Evolutionary conservation across 1,140 invertebrate species (phyloP), one percentile per base, ranked within the genome.

Genomic region (Euura saliciscinereae): DNA sequence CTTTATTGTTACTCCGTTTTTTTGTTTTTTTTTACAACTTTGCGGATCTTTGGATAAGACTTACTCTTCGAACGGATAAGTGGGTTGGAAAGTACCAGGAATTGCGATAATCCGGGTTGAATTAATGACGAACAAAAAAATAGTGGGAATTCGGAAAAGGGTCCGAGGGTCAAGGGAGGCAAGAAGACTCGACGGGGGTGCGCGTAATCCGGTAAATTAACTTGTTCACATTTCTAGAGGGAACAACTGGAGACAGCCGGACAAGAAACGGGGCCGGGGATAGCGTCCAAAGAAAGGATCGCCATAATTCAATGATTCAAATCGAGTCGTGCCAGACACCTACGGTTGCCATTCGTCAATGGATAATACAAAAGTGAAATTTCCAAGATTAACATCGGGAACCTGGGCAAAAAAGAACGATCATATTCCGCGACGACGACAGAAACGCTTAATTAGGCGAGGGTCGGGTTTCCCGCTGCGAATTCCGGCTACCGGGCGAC

Each of bases 21-120:
- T 59, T n/a, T 59, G n/a, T n/a, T 59, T 59, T n/a, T 59, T n/a
- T 59, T n/a, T 59, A 59, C 51, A 6, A 59, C 51, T 59, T 59
- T 59, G 8, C 8, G 51, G 51, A 59, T 28, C 28, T 28, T 28
- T 28, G 28, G 28, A 28, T 28, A 28, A 28, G 28, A 28, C 28
- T 28, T 28, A 28, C 28, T 28, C 28, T 28, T 28, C 28, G 28
- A 1, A 28, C 28, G 28, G 28, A 28, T 28, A 28, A 28, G 28
- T 28, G 28, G 28, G 28, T 28, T 28, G 1, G 28, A 28, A 28
- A 28, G 28, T 1, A 28, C 28, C 28, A 28, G 28, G 28, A 0
- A 28, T 28, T 28, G 28, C 28, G 28, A 28, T 28, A 28, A 28
- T 28, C 28, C 28, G 28, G 28, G 28, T 28, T 28, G 28, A 28